A percentile compares a stretch with the other conserved stretches of the same genome.
Conservation (phyloP, 92 coral and sea anemone genomes). For the Porites cylindrica region DNA sequence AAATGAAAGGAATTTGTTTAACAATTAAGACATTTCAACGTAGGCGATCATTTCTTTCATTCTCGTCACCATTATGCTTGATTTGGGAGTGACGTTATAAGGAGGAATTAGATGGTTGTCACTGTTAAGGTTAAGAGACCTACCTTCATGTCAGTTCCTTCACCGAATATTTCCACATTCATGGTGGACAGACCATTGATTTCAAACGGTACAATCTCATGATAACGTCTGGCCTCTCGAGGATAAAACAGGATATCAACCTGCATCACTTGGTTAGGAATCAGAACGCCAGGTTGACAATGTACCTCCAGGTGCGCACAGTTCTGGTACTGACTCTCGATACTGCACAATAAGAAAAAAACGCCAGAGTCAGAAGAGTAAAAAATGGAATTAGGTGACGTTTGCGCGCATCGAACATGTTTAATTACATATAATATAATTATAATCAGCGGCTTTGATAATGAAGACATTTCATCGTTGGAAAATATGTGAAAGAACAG, state of each 20-base stretch:
- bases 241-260: slow-evolving; percentile 93
- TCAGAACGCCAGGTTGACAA: slow-evolving; percentile 86
- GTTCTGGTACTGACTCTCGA: slow-evolving; percentile 90
- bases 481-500: too few species aligned
- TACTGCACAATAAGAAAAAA: slow-evolving; percentile 50
- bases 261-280: slow-evolving; percentile 78
- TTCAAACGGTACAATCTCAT: slow-evolving; percentile 93
- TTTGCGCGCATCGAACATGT: background rate
- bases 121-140: background rate
- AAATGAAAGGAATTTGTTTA: too few species aligned
- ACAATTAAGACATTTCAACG: too few species aligned
- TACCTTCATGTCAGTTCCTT: slow-evolving; percentile 99
- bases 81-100: too few species aligned
- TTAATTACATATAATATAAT: background rate
- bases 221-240: slow-evolving; percentile 88
- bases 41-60: too few species aligned
- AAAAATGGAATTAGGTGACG: background rate
- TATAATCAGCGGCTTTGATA: too few species aligned
- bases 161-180: slow-evolving; percentile 92
- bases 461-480: too few species aligned
- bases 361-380: background rate
- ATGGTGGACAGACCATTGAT: slow-evolving; percentile 96
- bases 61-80: too few species aligned
- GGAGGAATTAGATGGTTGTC: too few species aligned
- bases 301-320: slow-evolving; percentile 84